Evolutionary conservation across 2,113 vertebrate species (phyloP).

Genomic region (Hydrolagus affinis): DNA sequence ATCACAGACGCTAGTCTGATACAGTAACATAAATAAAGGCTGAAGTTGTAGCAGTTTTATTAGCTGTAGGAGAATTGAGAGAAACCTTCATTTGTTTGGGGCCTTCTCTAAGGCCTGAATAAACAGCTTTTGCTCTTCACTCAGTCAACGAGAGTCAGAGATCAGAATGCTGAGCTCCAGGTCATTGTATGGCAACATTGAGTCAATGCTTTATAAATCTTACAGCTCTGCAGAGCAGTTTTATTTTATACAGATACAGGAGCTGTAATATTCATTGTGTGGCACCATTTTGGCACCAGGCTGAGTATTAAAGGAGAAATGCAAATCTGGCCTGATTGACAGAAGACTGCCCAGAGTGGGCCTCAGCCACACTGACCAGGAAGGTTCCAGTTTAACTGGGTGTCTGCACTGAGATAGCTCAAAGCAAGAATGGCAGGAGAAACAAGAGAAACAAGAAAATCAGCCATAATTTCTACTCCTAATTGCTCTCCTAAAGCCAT

Average conservation of each 20-base stretch:
- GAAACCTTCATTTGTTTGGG: not conserved
- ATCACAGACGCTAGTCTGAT: slow-evolving; percentile 4
- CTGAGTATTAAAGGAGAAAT: not conserved
- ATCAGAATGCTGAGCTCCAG: not conserved
- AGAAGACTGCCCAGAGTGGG: too few relatives aligned
- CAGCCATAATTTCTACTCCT: too few relatives aligned
- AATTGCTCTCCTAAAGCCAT: too few relatives aligned
- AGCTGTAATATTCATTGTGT: too few relatives aligned
- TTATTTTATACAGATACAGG: too few relatives aligned
- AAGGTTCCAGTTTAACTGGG: too few relatives aligned
- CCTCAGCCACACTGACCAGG: too few relatives aligned
- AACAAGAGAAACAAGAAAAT: too few relatives aligned
- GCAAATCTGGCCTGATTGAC: too few relatives aligned
- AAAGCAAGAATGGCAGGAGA: too few relatives aligned
- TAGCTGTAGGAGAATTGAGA: not conserved
- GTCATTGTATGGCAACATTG: not conserved
- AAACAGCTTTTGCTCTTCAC: not conserved
- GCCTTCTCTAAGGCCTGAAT: not conserved
- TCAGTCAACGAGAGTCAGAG: not conserved
- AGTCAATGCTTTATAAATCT: not conserved
- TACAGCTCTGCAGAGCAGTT: too few relatives aligned
- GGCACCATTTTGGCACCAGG: not conserved
- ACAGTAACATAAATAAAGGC: slow-evolving; percentile 6
- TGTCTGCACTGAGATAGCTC: too few relatives aligned
- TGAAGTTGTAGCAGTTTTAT: slow-evolving; percentile 18